phyloP scores from a whole-genome alignment of 1,140 invertebrate species.

The Tribolium madens region DNA sequence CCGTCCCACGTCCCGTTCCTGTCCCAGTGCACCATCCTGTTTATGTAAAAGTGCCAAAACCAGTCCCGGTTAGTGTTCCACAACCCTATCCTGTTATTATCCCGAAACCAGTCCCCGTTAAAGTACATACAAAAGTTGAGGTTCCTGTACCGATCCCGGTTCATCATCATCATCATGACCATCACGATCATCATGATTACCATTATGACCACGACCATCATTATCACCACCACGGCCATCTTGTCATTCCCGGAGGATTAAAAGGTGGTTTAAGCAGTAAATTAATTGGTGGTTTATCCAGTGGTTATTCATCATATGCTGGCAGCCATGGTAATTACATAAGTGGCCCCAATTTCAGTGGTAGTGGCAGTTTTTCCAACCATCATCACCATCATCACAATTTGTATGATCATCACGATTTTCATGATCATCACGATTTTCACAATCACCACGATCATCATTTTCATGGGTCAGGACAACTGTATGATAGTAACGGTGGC shows the following conservation, averaged over 20 bases:
- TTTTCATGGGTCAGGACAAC: conserved; percentile 17
- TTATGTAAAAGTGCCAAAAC: conserved; percentile 62
- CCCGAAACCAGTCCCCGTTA: conserved; percentile 56
- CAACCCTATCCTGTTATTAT: conserved; percentile 60
- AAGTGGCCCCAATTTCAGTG: conserved; percentile 32
- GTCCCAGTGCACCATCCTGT: conserved; percentile 63
- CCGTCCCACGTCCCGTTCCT: conserved; percentile 58
- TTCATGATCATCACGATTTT: background rate
- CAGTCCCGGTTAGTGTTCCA: conserved; percentile 60
- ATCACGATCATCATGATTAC: conserved; percentile 1
- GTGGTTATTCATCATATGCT: conserved; percentile 31
- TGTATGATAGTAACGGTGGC: conserved; percentile 53
- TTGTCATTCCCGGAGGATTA: conserved; percentile 5
- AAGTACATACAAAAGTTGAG: conserved; percentile 55
- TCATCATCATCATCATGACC: conserved; percentile 3
- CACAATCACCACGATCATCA: background rate
- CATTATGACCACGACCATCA: conserved; percentile 17
- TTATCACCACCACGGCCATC: conserved; percentile 14
- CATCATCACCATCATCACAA: background rate
- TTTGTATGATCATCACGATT: background rate
- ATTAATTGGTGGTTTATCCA: conserved; percentile 15
- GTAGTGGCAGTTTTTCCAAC: conserved; percentile 29
- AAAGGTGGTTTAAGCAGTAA: conserved; percentile 19
- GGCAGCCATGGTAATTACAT: conserved; percentile 26
- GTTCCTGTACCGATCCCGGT: conserved; percentile 53